Conservation (phyloP, 2,888 invertebrate species). For the Apamea epomidion region DNA sequence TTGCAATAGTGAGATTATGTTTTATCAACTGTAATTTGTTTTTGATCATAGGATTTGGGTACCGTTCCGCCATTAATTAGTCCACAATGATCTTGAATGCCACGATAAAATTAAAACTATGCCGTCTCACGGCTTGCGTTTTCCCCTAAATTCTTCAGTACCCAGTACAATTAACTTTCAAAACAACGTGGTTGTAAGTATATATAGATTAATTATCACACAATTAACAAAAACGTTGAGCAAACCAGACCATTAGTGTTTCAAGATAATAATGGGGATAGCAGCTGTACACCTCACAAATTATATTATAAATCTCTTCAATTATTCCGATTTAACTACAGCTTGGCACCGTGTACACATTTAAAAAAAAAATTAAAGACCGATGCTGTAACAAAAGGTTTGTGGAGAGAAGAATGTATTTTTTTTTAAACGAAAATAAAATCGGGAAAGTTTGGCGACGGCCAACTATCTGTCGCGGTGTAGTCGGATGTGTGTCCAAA, state of each 20-base stretch:
- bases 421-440: conserved; percentile 86
- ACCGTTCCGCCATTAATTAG: neutral
- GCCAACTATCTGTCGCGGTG: conserved; percentile 87
- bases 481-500: conserved; percentile 80
- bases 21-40: neutral
- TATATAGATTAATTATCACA: conserved; percentile 59
- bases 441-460: conserved; percentile 81
- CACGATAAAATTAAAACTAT: conserved; percentile 8
- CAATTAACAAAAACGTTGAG: conserved; percentile 62
- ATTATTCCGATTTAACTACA: conserved; percentile 65
- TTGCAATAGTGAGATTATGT: neutral
- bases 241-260: conserved; percentile 64
- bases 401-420: conserved; percentile 75
- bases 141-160: conserved; percentile 28
- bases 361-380: conserved; percentile 59
- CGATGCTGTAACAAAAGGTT: conserved; percentile 83
- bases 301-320: conserved; percentile 71
- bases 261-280: conserved; percentile 67
- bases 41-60: conserved; percentile 7
- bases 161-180: conserved; percentile 12
- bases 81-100: neutral
- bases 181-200: conserved; percentile 23
- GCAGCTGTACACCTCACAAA: conserved; percentile 74
- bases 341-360: conserved; percentile 71
- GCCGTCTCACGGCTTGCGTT: neutral